phyloP scores from a whole-genome alignment of 2,888 invertebrate genomes.

The Aleiodes alternator region DNA sequence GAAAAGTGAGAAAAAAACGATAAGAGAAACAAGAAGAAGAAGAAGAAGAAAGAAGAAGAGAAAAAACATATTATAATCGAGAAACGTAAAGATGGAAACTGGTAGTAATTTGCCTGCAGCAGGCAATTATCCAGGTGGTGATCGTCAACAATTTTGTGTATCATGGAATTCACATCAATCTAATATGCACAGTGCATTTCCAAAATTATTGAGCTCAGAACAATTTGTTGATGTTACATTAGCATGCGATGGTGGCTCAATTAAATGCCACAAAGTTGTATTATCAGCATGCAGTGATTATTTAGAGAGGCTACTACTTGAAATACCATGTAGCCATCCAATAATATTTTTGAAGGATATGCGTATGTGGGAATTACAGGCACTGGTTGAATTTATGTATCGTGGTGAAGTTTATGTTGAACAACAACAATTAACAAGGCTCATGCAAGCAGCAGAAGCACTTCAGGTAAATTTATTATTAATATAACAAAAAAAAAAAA shows the following conservation, averaged over 20 bases:
- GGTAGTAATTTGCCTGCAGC: conserved; percentile 67
- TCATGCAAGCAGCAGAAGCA: conserved; percentile 73
- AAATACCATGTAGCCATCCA: conserved; percentile 91
- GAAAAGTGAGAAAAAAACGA: background rate
- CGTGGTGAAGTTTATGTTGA: conserved; percentile 74
- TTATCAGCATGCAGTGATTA: conserved; percentile 90
- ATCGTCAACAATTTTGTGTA: conserved; percentile 82
- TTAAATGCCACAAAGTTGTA: conserved; percentile 91
- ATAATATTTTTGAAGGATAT: conserved; percentile 90
- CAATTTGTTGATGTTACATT: conserved; percentile 92
- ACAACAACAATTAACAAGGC: conserved; percentile 70
- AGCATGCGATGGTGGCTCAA: conserved; percentile 89
- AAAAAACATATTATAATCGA: conserved; percentile 1
- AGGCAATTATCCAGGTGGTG: conserved; percentile 70
- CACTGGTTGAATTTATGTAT: conserved; percentile 73
- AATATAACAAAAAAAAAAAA: too few species aligned
- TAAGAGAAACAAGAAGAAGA: background rate
- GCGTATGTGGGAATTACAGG: conserved; percentile 75
- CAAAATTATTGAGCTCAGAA: conserved; percentile 84
- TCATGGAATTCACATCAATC: conserved; percentile 90
- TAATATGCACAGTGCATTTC: conserved; percentile 87
- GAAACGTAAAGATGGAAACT: conserved; percentile 63
- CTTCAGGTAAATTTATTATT: conserved; percentile 65
- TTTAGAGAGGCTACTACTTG: conserved; percentile 87
- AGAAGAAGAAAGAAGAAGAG: background rate